Base-by-base conservation (phyloP, 2,888 invertebrate genomes). In the Tetanocera ferruginea region DNA sequence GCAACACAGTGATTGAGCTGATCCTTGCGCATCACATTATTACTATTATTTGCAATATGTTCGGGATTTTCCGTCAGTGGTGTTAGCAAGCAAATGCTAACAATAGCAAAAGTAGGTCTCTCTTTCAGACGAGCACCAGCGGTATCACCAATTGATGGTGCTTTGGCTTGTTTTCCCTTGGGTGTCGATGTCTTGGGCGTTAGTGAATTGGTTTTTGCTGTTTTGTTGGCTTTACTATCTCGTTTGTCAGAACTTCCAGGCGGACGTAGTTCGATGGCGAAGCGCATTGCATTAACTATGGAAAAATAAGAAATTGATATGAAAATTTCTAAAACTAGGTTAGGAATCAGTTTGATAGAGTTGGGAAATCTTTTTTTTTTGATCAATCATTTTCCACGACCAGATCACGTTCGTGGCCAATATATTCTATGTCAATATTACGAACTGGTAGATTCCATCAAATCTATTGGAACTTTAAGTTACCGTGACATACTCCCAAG, bases 241-340 rank as follows among this genome's bases (percentile, higher is more conserved):
- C 34, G 34, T 5, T 31, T 14, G 25, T 34, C 55, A 14, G 51
- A 1, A 2, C 28, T 17, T 2, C 17, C 25, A 17, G 57, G 78
- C 9, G 76, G 62, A 55, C 69, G 75, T 49, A 82, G 75, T 51
- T 82, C 79, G 55, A 81, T 72, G 5, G 79, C 82, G 77, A 78
- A 82, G 5, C 77, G 76, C 17, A 80, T 78, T 8, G 74, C 72
- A 23, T 73, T 79, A 11, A 82, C 82, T 82, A 64, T 19, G 31
- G n/a, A 0, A 76, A 34, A 17, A 34, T 37, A 37, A 34, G 8
- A 14, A 66, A 4, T 66, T 66, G n/a, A 49, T 17, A 37, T 8
- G 43, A n/a, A 67, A 8, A 60, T 28, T 11, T 43, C 1, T 43
- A 11, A 43, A 43, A 6, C 11, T 11, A 43, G 2, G 43, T 1